Percentiles rank a stretch among this genome's conserved stretches.
These are phyloP conservation scores for Sebastes minor DNA, from an alignment of 2,797 vertebrate species.

Conservation along the genomic window DNA sequence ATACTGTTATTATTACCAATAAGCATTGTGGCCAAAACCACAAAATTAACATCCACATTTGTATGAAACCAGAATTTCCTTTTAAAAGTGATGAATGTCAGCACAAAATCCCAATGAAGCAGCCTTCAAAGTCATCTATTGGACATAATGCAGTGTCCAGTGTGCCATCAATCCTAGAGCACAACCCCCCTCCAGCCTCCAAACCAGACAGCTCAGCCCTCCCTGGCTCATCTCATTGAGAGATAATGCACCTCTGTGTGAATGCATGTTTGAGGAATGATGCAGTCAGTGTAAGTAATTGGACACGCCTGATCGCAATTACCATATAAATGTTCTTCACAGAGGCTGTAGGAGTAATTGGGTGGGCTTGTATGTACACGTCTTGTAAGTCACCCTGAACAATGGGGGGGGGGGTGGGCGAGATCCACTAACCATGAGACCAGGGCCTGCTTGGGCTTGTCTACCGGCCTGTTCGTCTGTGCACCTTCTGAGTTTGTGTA, in stretches of 20 bases:
- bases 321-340: constrained; percentile 7
- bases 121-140: neutral
- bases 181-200: neutral
- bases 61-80: neutral
- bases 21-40: neutral
- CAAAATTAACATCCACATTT: neutral
- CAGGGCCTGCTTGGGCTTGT: neutral
- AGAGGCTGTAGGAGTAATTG: neutral
- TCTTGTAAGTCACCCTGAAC: neutral
- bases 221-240: neutral
- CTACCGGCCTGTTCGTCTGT: neutral
- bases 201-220: neutral
- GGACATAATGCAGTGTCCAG: neutral
- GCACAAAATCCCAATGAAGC: neutral
- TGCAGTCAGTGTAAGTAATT: neutral
- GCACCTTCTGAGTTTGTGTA: neutral
- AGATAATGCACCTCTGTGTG: neutral
- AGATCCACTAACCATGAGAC: neutral
- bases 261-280: neutral
- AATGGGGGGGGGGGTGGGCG: neutral
- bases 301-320: constrained; percentile 2
- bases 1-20: neutral
- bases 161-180: neutral
- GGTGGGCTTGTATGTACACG: neutral
- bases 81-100: neutral